Evolutionary conservation across 2,888 invertebrate genomes (phyloP), one percentile per base, ranked within the genome.

Genomic region (Xestia rhomboidea): DNA sequence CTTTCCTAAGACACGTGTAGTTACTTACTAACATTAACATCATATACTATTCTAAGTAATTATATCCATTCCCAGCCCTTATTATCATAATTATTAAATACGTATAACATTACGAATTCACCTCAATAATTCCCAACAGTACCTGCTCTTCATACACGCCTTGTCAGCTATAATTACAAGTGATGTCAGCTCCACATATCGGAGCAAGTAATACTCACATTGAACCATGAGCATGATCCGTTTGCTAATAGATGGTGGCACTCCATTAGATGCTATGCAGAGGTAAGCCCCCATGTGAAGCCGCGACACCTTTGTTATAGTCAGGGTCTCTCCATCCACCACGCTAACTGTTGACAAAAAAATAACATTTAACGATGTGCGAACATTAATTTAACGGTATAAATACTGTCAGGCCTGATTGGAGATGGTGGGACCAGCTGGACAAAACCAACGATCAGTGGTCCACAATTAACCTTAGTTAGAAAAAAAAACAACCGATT

Each of bases 221-320:
- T 98, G 98, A 76, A 99, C 98, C 95, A 98, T 97, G 75, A 99
- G 97, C 95, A 98, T 97, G 85, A 99, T 98, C 89, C 98, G 97
- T 94, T 98, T 98, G 95, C 98, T 99, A 91, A 98, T 98, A 69
- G 98, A 98, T 18, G 99, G 99, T 46, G 99, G 98, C 49, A 99
- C 99, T 77, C 99, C 98, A 93, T 99, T 99, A 77, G 98, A 98
- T 24, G 99, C 99, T 87, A 99, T 99, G 95, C 99, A 99, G 82
- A 99, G 97, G 95, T 99, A 99, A 51, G 98, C 98, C 41, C 98
- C 99, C 99, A 99, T 99, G 94, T 99, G 99, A 82, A 99, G 97
- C 68, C 99, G 97, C 90, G 99, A 99, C 87, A 99, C 98, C 97
- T 98, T 99, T 77, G 98, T 98, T 90, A 99, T 98, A 90, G 98